Conservation (phyloP, 2,888 invertebrate species). For the Cantharis lateralis region DNA sequence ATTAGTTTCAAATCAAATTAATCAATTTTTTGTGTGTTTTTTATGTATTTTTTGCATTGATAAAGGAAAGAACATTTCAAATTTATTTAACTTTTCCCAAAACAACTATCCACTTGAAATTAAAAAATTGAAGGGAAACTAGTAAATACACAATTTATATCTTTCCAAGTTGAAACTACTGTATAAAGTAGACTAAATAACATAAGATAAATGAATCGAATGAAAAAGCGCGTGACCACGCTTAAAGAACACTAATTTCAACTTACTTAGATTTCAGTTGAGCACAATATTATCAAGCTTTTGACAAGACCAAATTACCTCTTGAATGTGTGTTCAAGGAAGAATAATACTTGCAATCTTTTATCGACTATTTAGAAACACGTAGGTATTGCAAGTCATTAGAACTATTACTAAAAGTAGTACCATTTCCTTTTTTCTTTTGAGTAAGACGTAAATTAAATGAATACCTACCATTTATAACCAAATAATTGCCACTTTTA, state of each 20-base stretch:
- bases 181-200: background rate
- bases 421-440: background rate
- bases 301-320: conserved; percentile 16
- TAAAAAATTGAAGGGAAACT: too few relatives aligned
- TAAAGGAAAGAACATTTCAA: too few relatives aligned
- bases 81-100: too few relatives aligned
- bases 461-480: background rate
- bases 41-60: too few relatives aligned
- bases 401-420: background rate
- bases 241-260: conserved; percentile 1
- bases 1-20: too few relatives aligned
- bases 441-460: background rate
- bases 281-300: conserved; percentile 9
- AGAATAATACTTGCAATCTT: conserved; percentile 14
- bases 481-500: background rate
- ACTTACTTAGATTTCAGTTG: background rate
- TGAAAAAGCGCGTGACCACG: background rate
- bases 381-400: background rate
- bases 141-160: background rate
- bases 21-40: too few relatives aligned
- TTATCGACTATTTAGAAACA: conserved; percentile 8
- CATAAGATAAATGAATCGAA: conserved; percentile 1
- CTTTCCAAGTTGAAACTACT: background rate
- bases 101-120: background rate
- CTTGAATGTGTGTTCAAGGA: conserved; percentile 5